These are phyloP conservation scores for Heliocidaris erythrogramma DNA, from an alignment of 35 echinoderm and acorn worm species.

Conservation along the genomic window DNA sequence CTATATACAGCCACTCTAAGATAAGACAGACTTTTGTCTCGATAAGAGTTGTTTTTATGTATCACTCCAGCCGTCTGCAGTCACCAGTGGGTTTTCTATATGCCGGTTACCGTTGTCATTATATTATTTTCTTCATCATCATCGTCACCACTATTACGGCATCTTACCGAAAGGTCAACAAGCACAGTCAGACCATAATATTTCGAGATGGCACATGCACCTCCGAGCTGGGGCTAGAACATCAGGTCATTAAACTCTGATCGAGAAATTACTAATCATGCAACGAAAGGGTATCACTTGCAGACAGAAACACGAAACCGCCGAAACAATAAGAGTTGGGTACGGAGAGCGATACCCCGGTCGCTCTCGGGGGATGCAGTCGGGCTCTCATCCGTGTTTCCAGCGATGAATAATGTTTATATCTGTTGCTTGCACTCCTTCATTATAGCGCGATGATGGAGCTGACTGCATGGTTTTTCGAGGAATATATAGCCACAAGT, in stretches of 20 bases:
- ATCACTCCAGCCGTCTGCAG: neutral
- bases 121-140: neutral
- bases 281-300: neutral
- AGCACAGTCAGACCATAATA: neutral
- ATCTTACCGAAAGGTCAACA: neutral
- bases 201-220: neutral
- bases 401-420: constrained; percentile 36
- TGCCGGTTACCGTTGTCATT: neutral
- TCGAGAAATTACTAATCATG: neutral
- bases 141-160: neutral
- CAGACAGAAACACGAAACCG: neutral
- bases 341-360: neutral
- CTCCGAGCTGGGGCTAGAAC: neutral
- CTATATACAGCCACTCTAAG: neutral
- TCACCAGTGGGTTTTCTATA: neutral
- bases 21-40: neutral
- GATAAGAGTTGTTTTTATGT: neutral
- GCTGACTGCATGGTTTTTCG: neutral
- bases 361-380: neutral
- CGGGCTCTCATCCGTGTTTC: constrained; percentile 20
- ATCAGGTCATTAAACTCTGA: neutral
- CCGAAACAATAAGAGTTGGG: neutral
- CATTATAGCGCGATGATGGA: neutral
- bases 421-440: neutral
- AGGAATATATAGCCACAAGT: neutral